phyloP scores from a whole-genome alignment of 2,888 invertebrate genomes.

The Lithosia quadra region DNA sequence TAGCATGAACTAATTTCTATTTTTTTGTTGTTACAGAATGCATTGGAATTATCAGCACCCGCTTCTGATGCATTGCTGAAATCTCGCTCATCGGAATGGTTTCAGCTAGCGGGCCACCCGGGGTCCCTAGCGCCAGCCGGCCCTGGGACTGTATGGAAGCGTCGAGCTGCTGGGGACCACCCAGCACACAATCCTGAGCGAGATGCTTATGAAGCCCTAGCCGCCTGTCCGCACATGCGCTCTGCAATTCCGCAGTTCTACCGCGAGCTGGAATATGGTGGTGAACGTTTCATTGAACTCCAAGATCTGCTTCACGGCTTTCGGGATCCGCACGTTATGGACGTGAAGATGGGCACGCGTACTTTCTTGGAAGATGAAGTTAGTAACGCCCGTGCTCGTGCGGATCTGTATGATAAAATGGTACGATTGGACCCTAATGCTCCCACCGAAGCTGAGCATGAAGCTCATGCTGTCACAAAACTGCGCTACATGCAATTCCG shows the following conservation, averaged over 20 bases:
- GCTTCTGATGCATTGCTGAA: slow-evolving; percentile 95
- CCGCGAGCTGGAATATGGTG: slow-evolving; percentile 92
- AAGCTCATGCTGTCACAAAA: slow-evolving; percentile 95
- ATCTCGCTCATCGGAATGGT: slow-evolving; percentile 91
- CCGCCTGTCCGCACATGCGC: slow-evolving; percentile 90
- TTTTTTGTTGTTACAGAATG: slow-evolving; percentile 90
- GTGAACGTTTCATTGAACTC: slow-evolving; percentile 96
- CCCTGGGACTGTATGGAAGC: slow-evolving; percentile 97
- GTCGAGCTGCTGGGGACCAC: slow-evolving; percentile 91
- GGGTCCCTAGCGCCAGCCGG: slow-evolving; percentile 97
- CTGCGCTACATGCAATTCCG: slow-evolving; percentile 98
- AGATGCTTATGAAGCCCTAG: slow-evolving; percentile 92
- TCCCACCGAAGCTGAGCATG: slow-evolving; percentile 94
- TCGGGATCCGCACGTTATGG: slow-evolving; percentile 97
- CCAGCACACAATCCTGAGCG: slow-evolving; percentile 91
- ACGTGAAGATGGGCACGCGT: slow-evolving; percentile 98
- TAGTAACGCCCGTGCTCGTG: slow-evolving; percentile 92
- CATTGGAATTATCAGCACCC: slow-evolving; percentile 95
- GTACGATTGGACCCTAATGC: slow-evolving; percentile 95
- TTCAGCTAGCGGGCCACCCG: slow-evolving; percentile 97
- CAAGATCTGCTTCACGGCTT: slow-evolving; percentile 97
- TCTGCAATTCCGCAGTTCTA: slow-evolving; percentile 94
- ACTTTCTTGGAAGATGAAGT: slow-evolving; percentile 99
- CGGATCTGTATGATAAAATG: slow-evolving; percentile 98
- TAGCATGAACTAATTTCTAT: slow-evolving; percentile 28